Percentiles rank a stretch among this genome's conserved stretches.
These are phyloP conservation scores for Cheilosia urbana DNA, from an alignment of 2,888 invertebrate species.

Conservation along the genomic window DNA sequence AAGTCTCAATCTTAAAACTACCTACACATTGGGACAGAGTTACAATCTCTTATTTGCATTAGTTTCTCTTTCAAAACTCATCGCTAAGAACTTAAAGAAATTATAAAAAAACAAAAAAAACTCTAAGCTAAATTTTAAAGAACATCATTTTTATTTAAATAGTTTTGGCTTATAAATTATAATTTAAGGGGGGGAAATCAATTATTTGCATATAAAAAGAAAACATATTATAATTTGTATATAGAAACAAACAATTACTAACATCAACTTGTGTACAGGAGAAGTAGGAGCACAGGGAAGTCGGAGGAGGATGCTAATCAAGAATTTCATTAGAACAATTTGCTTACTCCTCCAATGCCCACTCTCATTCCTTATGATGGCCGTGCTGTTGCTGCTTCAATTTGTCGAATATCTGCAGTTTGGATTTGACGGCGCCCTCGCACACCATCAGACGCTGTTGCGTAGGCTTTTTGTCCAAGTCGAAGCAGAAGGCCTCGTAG, in stretches of 20 bases:
- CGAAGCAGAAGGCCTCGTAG: slow-evolving; percentile 82
- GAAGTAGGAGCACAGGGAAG: slow-evolving; percentile 7
- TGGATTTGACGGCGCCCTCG: slow-evolving; percentile 94
- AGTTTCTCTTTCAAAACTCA: not conserved
- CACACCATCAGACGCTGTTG: slow-evolving; percentile 90
- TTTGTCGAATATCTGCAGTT: slow-evolving; percentile 93
- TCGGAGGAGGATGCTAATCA: slow-evolving; percentile 3
- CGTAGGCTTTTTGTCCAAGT: slow-evolving; percentile 84
- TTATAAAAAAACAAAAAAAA: slow-evolving; percentile 37
- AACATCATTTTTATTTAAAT: slow-evolving; percentile 48
- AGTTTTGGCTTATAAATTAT: slow-evolving; percentile 66
- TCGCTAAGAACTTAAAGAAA: slow-evolving; percentile 31
- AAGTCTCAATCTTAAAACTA: slow-evolving; percentile 13
- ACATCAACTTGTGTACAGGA: slow-evolving; percentile 7
- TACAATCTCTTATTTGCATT: not conserved
- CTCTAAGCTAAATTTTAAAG: slow-evolving; percentile 34
- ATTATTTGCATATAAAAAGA: slow-evolving; percentile 47
- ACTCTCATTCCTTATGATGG: slow-evolving; percentile 73
- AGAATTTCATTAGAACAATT: slow-evolving; percentile 35
- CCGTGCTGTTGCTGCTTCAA: slow-evolving; percentile 84
- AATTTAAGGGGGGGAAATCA: slow-evolving; percentile 52
- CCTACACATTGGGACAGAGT: slow-evolving; percentile 11
- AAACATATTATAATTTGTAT: slow-evolving; percentile 9
- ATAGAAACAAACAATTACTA: slow-evolving; percentile 21
- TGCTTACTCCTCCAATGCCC: slow-evolving; percentile 44